Percentiles rank a stretch among this genome's conserved stretches.
Evolutionary conservation across 2,113 vertebrate genomes (phyloP).

Genomic region (Pogona vitticeps): DNA sequence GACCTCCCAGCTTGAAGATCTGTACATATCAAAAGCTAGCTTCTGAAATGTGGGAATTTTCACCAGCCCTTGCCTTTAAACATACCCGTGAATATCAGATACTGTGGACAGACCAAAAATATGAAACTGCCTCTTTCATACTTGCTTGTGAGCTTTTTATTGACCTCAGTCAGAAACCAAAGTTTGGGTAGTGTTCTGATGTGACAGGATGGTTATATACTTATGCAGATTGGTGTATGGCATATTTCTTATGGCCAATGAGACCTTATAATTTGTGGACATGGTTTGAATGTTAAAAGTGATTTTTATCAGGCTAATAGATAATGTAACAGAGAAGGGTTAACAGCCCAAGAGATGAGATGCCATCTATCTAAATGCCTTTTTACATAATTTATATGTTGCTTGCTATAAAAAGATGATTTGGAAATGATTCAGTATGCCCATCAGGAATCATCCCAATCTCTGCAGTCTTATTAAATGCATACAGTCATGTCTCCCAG

Average conservation of each 20-base stretch:
- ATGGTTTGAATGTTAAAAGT: constrained; percentile 46
- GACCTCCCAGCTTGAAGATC: too few relatives aligned
- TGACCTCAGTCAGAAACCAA: background rate
- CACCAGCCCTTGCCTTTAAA: too few relatives aligned
- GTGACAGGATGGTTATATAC: background rate
- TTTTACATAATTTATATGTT: constrained; percentile 71
- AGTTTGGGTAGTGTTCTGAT: background rate
- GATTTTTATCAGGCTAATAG: constrained; percentile 56
- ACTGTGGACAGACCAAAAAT: background rate
- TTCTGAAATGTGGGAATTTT: too few relatives aligned
- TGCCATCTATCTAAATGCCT: constrained; percentile 64
- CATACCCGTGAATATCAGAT: background rate
- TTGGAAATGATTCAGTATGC: constrained; percentile 69
- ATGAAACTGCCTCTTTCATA: background rate
- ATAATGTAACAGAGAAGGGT: constrained; percentile 68
- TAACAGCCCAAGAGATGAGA: constrained; percentile 61
- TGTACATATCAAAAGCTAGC: too few relatives aligned
- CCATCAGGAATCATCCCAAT: constrained; percentile 73
- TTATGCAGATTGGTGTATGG: constrained; percentile 25
- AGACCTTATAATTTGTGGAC: constrained; percentile 33
- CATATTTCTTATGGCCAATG: constrained; percentile 42
- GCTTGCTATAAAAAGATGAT: constrained; percentile 74
- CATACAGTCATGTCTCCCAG: constrained; percentile 74
- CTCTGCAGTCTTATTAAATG: constrained; percentile 79
- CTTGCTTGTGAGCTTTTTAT: background rate